Evolutionary conservation across 1,140 invertebrate species (phyloP).

Genomic region (Ostrea denselamellosa): DNA sequence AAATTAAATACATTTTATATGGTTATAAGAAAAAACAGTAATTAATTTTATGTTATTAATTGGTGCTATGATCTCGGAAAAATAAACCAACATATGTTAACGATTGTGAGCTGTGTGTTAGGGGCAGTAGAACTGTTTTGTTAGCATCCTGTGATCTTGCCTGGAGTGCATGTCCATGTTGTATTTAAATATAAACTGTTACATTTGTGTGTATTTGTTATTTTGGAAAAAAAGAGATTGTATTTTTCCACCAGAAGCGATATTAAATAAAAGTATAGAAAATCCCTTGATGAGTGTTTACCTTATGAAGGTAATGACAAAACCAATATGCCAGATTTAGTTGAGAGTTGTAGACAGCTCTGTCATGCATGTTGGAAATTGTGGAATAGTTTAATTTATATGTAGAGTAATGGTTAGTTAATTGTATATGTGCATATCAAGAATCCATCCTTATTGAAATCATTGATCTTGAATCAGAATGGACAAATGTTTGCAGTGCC

Average conservation of each 20-base stretch:
- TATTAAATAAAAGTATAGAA: constrained; percentile 23
- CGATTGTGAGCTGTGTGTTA: not conserved
- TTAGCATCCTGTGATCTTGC: not conserved
- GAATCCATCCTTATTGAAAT: too few species aligned
- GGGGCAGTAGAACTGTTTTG: not conserved
- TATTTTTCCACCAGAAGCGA: constrained; percentile 14
- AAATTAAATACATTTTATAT: not conserved
- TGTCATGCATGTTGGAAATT: not conserved
- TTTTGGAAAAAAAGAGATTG: constrained; percentile 14
- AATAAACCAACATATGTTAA: too few species aligned
- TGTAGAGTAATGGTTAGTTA: too few species aligned
- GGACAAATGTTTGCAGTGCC: too few species aligned
- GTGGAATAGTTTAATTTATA: not conserved
- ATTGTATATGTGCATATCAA: too few species aligned
- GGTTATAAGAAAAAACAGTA: not conserved
- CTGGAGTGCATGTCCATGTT: not conserved
- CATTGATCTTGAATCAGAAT: too few species aligned
- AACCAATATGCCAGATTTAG: too few species aligned
- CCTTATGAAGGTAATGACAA: too few species aligned
- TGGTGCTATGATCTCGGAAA: constrained; percentile 30
- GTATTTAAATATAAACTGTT: constrained; percentile 4
- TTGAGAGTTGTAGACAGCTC: not conserved
- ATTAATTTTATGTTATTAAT: not conserved
- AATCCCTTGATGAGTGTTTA: not conserved
- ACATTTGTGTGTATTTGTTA: not conserved